phyloP scores from a whole-genome alignment of 2,113 vertebrate species.

The Spermophilus dauricus region DNA sequence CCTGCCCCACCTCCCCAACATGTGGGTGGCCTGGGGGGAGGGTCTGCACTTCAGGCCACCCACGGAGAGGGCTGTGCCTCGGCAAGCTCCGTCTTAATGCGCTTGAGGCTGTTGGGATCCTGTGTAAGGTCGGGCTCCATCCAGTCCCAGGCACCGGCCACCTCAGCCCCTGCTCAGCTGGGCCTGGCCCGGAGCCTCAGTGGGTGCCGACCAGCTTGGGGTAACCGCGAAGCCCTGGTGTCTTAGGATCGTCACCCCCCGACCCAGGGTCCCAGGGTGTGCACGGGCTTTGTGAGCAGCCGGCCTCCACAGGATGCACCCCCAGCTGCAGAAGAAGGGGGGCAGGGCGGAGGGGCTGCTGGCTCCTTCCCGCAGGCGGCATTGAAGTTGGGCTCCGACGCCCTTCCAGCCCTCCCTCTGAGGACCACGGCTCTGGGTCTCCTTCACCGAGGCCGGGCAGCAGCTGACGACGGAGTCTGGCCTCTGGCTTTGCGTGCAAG shows the following conservation, averaged over 20 bases:
- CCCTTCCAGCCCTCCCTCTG: background rate
- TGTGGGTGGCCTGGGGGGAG: constrained; percentile 63
- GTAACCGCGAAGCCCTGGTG: rapidly evolving
- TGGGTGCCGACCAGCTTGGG: rapidly evolving
- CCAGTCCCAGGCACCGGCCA: background rate
- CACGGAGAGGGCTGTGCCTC: constrained; percentile 44
- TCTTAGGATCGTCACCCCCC: rapidly evolving
- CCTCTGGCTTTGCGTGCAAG: background rate
- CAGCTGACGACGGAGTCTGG: too few relatives aligned
- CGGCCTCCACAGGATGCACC: background rate
- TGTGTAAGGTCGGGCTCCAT: background rate
- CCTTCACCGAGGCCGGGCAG: rapidly evolving
- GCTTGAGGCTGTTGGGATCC: background rate
- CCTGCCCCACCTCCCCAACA: background rate
- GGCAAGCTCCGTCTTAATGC: constrained; percentile 18
- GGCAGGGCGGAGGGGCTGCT: too few relatives aligned
- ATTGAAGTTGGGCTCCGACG: too few relatives aligned
- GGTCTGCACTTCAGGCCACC: constrained; percentile 56
- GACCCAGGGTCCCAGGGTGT: too few relatives aligned
- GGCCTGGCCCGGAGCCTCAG: background rate
- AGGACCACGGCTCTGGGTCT: rapidly evolving
- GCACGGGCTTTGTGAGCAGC: too few relatives aligned
- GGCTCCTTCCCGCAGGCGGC: too few relatives aligned
- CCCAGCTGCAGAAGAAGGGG: rapidly evolving
- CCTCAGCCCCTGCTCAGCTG: background rate